Percentiles rank a stretch among this genome's conserved stretches.
These are phyloP conservation scores for Champsocephalus gunnari DNA, from an alignment of 2,797 vertebrate genomes.

Conservation along the genomic window DNA sequence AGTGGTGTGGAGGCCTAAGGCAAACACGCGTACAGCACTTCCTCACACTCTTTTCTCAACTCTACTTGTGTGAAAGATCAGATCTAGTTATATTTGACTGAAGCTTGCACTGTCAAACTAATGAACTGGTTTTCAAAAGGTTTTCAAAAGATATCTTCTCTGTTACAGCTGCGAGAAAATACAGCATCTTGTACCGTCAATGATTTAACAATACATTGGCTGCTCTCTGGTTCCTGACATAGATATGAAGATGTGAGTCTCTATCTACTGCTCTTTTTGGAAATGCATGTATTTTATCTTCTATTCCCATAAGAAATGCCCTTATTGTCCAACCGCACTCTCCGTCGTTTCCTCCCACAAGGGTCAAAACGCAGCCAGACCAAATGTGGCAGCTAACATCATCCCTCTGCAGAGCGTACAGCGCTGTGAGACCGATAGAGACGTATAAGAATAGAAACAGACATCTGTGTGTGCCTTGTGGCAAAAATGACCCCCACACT, in stretches of 20 bases:
- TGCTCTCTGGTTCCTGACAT: neutral
- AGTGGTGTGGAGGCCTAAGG: constrained; percentile 41
- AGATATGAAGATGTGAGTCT: too few relatives aligned
- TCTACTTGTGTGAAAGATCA: constrained; percentile 47
- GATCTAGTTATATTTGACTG: constrained; percentile 27
- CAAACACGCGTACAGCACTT: constrained; percentile 16
- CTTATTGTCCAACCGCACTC: too few relatives aligned
- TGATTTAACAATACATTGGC: neutral
- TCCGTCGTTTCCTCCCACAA: too few relatives aligned
- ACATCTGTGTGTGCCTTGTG: neutral
- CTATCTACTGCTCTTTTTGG: too few relatives aligned
- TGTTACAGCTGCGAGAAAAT: constrained; percentile 18
- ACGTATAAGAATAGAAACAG: neutral
- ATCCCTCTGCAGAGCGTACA: neutral
- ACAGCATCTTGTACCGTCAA: constrained; percentile 6
- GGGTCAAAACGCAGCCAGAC: too few relatives aligned
- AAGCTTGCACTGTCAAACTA: constrained; percentile 36
- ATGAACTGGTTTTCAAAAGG: constrained; percentile 28
- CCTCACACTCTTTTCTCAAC: constrained; percentile 20
- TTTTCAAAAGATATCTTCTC: constrained; percentile 27
- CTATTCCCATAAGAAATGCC: too few relatives aligned
- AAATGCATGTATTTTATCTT: too few relatives aligned
- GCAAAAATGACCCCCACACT: constrained; percentile 11
- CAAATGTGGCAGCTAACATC: neutral
- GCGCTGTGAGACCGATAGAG: neutral